Evolutionary conservation across 1,140 invertebrate genomes (phyloP).

Genomic region (Brachionus rubens): DNA sequence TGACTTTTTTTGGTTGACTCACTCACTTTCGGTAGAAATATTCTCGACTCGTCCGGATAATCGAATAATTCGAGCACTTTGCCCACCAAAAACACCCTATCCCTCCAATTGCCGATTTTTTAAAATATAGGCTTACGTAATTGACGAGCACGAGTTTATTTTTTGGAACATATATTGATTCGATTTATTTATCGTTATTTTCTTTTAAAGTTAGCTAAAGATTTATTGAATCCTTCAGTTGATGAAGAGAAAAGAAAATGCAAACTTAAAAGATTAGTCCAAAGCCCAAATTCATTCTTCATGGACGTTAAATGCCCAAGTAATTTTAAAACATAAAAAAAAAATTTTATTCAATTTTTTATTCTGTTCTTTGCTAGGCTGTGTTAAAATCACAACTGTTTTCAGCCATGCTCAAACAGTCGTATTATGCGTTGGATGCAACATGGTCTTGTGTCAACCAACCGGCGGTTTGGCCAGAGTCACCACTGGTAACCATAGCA

Average conservation of each 20-base stretch:
- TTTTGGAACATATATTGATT: too few relatives aligned
- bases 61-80: too few relatives aligned
- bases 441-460: constrained; percentile 94
- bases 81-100: too few relatives aligned
- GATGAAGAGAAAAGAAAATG: constrained; percentile 88
- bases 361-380: constrained; percentile 26
- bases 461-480: constrained; percentile 95
- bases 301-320: constrained; percentile 95
- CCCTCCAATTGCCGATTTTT: too few relatives aligned
- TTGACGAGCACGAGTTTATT: constrained; percentile 13
- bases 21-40: neutral
- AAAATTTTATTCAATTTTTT: too few relatives aligned
- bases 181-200: neutral
- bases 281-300: constrained; percentile 98
- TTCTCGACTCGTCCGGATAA: too few relatives aligned
- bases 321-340: too few relatives aligned
- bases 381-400: constrained; percentile 68
- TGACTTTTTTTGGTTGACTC: neutral
- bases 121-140: too few relatives aligned
- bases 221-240: constrained; percentile 90
- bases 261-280: constrained; percentile 93
- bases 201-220: constrained; percentile 72
- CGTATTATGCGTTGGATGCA: constrained; percentile 94
- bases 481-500: constrained; percentile 81
- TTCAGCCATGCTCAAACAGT: constrained; percentile 98